A percentile compares a stretch with the other conserved stretches of the same genome.
These are phyloP conservation scores for Chirona hameri DNA, from an alignment of 2,888 invertebrate species.

Conservation along the genomic window DNA sequence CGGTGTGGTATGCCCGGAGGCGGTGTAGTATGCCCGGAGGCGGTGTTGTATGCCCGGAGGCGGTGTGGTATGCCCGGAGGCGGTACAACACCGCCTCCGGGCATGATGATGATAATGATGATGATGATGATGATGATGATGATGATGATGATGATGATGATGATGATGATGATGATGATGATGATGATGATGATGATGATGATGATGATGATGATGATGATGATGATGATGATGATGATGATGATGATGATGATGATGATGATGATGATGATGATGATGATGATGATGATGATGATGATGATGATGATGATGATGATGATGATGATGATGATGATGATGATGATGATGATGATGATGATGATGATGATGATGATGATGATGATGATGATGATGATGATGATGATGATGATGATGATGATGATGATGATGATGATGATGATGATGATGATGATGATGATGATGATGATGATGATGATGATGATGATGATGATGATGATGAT, in stretches of 20 bases:
- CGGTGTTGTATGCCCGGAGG: too few species aligned
- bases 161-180: slow-evolving; percentile 22
- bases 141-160: slow-evolving; percentile 22
- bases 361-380: neutral
- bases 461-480: slow-evolving; percentile 22
- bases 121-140: slow-evolving; percentile 22
- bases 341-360: neutral
- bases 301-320: too few species aligned
- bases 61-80: too few species aligned
- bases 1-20: too few species aligned
- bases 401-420: neutral
- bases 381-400: neutral
- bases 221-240: slow-evolving; percentile 22
- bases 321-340: slow-evolving; percentile 22
- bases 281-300: too few species aligned
- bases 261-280: too few species aligned
- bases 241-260: slow-evolving; percentile 9
- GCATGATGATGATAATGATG: slow-evolving; percentile 22
- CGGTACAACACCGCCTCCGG: too few species aligned
- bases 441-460: neutral
- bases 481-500: slow-evolving; percentile 12
- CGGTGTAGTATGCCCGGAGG: too few species aligned
- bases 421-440: neutral
- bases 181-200: slow-evolving; percentile 22
- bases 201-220: slow-evolving; percentile 22